These are phyloP conservation scores for Drosophila triauraria DNA, from an alignment of 1,140 invertebrate species.

Conservation along the genomic window DNA sequence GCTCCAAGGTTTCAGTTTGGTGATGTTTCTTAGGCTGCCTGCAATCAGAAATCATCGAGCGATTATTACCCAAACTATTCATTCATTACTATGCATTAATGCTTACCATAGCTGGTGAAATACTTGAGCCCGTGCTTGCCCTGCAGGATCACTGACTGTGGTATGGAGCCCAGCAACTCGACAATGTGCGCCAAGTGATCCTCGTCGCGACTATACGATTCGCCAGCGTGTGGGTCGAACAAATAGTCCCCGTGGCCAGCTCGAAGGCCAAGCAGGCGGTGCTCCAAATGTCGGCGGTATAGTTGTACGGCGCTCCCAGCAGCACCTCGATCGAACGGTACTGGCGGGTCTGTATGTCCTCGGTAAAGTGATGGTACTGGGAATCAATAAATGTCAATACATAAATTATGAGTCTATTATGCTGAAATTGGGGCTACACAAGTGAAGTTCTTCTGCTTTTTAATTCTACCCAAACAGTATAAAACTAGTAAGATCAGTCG, in stretches of 20 bases:
- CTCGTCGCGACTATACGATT: slow-evolving; percentile 96
- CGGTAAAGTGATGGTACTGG: slow-evolving; percentile 84
- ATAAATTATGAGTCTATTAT: neutral
- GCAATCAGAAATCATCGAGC: neutral
- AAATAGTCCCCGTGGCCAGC: slow-evolving; percentile 98
- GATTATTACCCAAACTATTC: neutral
- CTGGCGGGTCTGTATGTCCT: slow-evolving; percentile 99
- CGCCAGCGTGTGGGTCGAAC: slow-evolving; percentile 98
- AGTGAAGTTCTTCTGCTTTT: neutral
- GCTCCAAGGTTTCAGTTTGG: slow-evolving; percentile 96
- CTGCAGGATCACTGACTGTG: slow-evolving; percentile 85
- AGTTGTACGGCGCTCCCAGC: slow-evolving; percentile 96
- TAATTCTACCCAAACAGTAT: too few relatives aligned
- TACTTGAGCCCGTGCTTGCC: slow-evolving; percentile 84
- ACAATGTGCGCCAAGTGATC: slow-evolving; percentile 99
- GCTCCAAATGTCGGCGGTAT: slow-evolving; percentile 99
- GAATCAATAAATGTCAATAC: neutral
- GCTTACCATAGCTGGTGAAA: slow-evolving; percentile 83
- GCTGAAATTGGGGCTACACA: neutral
- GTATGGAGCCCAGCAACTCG: slow-evolving; percentile 98
- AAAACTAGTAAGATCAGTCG: too few relatives aligned
- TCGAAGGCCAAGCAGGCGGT: slow-evolving; percentile 99
- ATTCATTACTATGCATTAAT: slow-evolving; percentile 72
- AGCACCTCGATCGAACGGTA: slow-evolving; percentile 97
- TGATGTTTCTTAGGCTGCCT: slow-evolving; percentile 96